These are phyloP conservation scores for Thomomys bottae DNA, from an alignment of 2,113 vertebrate species.

Conservation along the genomic window DNA sequence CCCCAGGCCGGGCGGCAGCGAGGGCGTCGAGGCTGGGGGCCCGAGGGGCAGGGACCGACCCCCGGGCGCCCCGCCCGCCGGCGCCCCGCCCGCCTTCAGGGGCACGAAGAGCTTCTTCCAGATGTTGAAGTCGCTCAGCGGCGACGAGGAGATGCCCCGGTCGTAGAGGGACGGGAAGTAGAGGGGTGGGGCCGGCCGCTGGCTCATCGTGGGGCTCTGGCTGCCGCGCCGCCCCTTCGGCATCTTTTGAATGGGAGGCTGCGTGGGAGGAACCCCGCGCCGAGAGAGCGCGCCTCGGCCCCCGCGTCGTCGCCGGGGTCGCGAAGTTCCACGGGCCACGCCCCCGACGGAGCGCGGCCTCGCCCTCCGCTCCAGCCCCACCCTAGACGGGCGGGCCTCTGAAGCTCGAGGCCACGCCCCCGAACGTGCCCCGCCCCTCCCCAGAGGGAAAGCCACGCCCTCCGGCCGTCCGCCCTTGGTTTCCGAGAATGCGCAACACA, in stretches of 20 bases:
- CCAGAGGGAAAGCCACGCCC: not conserved
- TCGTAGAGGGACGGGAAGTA: slow-evolving; percentile 86
- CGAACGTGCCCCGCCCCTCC: not conserved
- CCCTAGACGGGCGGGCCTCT: not conserved
- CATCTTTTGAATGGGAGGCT: slow-evolving; percentile 79
- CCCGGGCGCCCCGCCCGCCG: slow-evolving; percentile 20
- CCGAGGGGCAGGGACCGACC: slow-evolving; percentile 24
- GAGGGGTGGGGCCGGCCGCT: slow-evolving; percentile 74
- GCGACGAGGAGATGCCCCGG: slow-evolving; percentile 63
- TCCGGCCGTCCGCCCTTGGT: accelerated
- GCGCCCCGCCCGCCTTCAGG: slow-evolving; percentile 48
- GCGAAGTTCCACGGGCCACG: slow-evolving; percentile 66
- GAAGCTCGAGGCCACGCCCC: not conserved
- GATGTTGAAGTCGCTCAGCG: slow-evolving; percentile 71
- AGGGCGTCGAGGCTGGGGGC: not conserved
- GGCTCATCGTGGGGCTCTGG: slow-evolving; percentile 75
- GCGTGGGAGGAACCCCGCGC: slow-evolving; percentile 76
- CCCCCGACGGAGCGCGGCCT: slow-evolving; percentile 40
- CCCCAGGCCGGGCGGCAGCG: slow-evolving; percentile 66
- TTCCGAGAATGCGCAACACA: not conserved
- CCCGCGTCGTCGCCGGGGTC: not conserved
- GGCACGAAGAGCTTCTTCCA: slow-evolving; percentile 74
- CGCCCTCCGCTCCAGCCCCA: not conserved
- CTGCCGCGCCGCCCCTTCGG: slow-evolving; percentile 77
- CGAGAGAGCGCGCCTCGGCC: not conserved